A percentile compares a stretch with the other conserved stretches of the same genome.
Evolutionary conservation across 35 echinoderm and acorn worm genomes (phyloP).

Genomic region (Holothuria glaberrima): DNA sequence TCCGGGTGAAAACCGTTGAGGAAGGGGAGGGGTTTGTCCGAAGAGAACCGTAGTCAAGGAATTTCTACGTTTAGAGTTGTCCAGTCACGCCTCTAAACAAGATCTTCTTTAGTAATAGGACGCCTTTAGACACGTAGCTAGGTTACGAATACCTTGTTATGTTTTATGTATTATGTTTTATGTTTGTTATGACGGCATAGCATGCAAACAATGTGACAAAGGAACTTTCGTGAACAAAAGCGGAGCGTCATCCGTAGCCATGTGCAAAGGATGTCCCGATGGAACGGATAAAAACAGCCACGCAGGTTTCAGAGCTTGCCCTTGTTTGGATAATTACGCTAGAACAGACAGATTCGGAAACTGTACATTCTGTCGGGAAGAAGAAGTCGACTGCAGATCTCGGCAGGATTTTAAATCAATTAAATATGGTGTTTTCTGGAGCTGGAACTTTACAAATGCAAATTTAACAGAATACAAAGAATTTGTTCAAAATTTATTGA

Average conservation of each 20-base stretch:
- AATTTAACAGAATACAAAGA: background rate
- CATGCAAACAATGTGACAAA: slow-evolving; percentile 46
- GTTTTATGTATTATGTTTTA: too few relatives aligned
- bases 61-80: too few relatives aligned
- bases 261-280: slow-evolving; percentile 58
- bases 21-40: too few relatives aligned
- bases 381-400: slow-evolving; percentile 30
- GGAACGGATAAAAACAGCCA: slow-evolving; percentile 44
- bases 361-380: slow-evolving; percentile 24
- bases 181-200: too few relatives aligned
- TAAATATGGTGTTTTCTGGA: slow-evolving; percentile 46
- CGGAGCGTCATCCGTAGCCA: background rate
- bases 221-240: slow-evolving; percentile 47
- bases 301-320: slow-evolving; percentile 65
- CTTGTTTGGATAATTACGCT: slow-evolving; percentile 53
- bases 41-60: too few relatives aligned
- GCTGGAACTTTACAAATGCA: background rate
- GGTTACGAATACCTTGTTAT: too few relatives aligned
- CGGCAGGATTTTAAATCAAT: slow-evolving; percentile 31
- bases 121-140: slow-evolving; percentile 37
- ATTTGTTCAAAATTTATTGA: slow-evolving; percentile 42
- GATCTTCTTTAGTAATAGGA: too few relatives aligned
- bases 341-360: slow-evolving; percentile 55
- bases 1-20: too few relatives aligned
- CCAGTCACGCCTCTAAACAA: too few relatives aligned